These are phyloP conservation scores for Microctenopoma stevenorrisi DNA, from an alignment of 2,797 vertebrate species.

Conservation along the genomic window DNA sequence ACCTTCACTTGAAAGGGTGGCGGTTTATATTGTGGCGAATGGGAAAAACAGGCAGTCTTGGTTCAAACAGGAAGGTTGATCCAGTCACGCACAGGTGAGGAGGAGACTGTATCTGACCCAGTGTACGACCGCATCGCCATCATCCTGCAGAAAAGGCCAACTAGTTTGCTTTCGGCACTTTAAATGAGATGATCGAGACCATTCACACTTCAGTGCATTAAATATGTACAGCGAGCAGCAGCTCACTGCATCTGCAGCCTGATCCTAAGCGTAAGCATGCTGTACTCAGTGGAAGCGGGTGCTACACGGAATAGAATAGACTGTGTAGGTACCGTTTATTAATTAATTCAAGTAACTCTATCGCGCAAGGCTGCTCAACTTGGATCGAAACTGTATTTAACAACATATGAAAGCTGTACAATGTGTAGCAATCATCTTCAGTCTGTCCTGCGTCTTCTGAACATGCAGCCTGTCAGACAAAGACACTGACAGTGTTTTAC, in stretches of 20 bases:
- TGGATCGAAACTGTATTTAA: no score
- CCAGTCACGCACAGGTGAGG: slow-evolving; percentile 49
- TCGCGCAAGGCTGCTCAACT: no score
- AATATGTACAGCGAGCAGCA: no score
- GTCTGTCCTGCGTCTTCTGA: neutral
- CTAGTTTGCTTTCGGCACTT: neutral
- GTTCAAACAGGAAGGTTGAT: slow-evolving; percentile 57
- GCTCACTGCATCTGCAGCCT: no score
- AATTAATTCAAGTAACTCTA: no score
- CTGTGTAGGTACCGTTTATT: no score
- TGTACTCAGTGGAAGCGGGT: no score
- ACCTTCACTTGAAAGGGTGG: slow-evolving; percentile 62
- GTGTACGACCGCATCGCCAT: slow-evolving; percentile 18
- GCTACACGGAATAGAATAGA: no score
- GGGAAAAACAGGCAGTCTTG: slow-evolving; percentile 64
- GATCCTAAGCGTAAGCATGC: no score
- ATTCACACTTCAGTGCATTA: no score
- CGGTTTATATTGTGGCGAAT: slow-evolving; percentile 49
- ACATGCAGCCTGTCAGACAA: slow-evolving; percentile 27
- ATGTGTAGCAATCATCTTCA: no score
- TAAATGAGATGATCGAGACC: neutral
- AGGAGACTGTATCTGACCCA: slow-evolving; percentile 43
- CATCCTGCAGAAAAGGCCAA: neutral
- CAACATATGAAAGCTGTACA: no score
- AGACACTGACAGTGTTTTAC: slow-evolving; percentile 43